Evolutionary conservation across 2,888 invertebrate species (phyloP).

Genomic region (Eupsilia transversa): DNA sequence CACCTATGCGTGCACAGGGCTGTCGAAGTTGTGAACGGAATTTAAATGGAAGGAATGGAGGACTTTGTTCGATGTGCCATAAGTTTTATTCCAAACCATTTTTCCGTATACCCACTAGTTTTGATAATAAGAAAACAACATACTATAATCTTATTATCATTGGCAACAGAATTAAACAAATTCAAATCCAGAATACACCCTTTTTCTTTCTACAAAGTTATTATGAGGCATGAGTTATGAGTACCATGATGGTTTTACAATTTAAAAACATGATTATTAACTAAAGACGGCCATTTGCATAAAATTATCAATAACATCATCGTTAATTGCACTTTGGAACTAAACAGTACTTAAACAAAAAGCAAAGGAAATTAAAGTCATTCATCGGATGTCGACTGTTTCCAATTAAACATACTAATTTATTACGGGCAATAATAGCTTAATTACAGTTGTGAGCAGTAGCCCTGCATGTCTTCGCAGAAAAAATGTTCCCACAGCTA

Average conservation of each 20-base stretch:
- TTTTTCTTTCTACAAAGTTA: not conserved
- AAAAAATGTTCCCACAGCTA: slow-evolving; percentile 87
- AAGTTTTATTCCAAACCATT: not conserved
- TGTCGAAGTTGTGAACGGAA: slow-evolving; percentile 61
- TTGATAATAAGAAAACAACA: not conserved
- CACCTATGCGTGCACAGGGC: slow-evolving; percentile 75
- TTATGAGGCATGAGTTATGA: not conserved
- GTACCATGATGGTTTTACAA: slow-evolving; percentile 7
- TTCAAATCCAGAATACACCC: not conserved
- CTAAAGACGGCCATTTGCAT: slow-evolving; percentile 20
- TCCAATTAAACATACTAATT: slow-evolving; percentile 66
- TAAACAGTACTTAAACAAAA: slow-evolving; percentile 56
- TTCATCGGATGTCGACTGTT: slow-evolving; percentile 67
- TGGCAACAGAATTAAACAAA: not conserved
- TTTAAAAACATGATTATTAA: slow-evolving; percentile 27
- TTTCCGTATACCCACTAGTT: not conserved
- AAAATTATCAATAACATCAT: slow-evolving; percentile 26
- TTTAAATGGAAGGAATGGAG: slow-evolving; percentile 1
- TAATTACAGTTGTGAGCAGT: slow-evolving; percentile 73
- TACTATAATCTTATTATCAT: too few species aligned
- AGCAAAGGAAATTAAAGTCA: slow-evolving; percentile 63
- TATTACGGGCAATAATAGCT: slow-evolving; percentile 70
- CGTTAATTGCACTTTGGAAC: slow-evolving; percentile 49
- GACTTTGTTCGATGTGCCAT: not conserved
- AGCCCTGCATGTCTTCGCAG: slow-evolving; percentile 77